Evolutionary conservation across 2,113 vertebrate species (phyloP), one percentile per base, ranked within the genome.

Genomic region (Pseudopodoces humilis): DNA sequence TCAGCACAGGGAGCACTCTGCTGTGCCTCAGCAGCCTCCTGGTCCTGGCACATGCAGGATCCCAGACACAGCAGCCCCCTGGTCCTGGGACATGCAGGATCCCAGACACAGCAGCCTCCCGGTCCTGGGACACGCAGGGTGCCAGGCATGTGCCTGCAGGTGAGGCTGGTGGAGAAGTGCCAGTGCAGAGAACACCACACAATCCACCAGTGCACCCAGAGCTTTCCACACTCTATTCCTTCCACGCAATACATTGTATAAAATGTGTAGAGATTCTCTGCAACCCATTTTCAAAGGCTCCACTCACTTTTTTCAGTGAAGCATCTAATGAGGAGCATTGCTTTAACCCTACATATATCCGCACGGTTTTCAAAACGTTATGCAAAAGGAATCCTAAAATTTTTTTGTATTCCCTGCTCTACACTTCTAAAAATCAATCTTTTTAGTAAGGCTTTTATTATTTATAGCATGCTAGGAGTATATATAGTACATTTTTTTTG

Each of bases 1-100:
- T 16, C n/a, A 63, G 2, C 0, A 0, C 33, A 55, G 33, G 23
- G 17, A 8, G 18, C 16, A 11, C 50, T 39, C 1, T 1, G 39
- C 55, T 63, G 39, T 0, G 1, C 10, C 24, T 33, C 62, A 37
- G 11, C 63, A 69, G 44, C 33, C 33, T 4, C 37, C 50, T 7
- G 20, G 19, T n/a, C 18, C 18, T 14, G 14, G 19, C 12, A 41
- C n/a, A 56, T 0, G 0, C 2, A 1, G 0, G 1, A 17, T 68
- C 46, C 21, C 69, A 56, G 44, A 9, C 23, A n/a, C 41, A 31
- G 10, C 49, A 64, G 43, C 30, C 27, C 19, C 43, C 43, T 31
- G 7, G 31, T 52, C 25, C 15, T 4, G 3, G 43, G 31, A 24
- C n/a, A 70, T 1, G 3, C 20, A 43, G 7, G 10, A 10, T 44